phyloP scores from a whole-genome alignment of 2,797 vertebrate genomes.

The Fundulus diaphanus region DNA sequence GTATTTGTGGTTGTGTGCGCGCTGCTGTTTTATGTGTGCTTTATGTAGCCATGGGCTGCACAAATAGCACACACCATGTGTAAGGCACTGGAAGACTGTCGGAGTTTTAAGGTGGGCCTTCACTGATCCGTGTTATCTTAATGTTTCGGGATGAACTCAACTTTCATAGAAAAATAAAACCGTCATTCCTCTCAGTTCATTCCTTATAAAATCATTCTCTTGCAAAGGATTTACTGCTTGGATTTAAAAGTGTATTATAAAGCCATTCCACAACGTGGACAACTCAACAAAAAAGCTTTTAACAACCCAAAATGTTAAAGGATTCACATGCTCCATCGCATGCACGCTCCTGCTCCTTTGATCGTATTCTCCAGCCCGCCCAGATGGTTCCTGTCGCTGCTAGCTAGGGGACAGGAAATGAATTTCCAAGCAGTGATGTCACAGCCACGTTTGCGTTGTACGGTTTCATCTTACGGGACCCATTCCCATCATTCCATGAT shows the following conservation, averaged over 20 bases:
- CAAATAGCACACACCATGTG: slow-evolving; percentile 62
- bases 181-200: slow-evolving; percentile 46
- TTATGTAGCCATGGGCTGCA: slow-evolving; percentile 62
- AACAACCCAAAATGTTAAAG: slow-evolving; percentile 34
- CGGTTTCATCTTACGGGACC: slow-evolving; percentile 73
- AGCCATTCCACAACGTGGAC: slow-evolving; percentile 9
- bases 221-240: slow-evolving; percentile 18
- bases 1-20: slow-evolving; percentile 52
- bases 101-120: slow-evolving; percentile 57
- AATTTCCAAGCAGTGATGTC: slow-evolving; percentile 75
- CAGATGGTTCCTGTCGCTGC: slow-evolving; percentile 71
- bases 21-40: slow-evolving; percentile 57
- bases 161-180: slow-evolving; percentile 38
- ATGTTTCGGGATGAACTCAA: slow-evolving; percentile 32
- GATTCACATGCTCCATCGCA: slow-evolving; percentile 3
- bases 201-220: slow-evolving; percentile 23
- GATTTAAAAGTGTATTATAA: slow-evolving; percentile 42
- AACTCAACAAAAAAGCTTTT: slow-evolving; percentile 7
- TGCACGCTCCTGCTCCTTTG: slow-evolving; percentile 30
- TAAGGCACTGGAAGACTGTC: slow-evolving; percentile 44
- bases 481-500: slow-evolving; percentile 76
- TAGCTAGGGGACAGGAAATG: slow-evolving; percentile 55
- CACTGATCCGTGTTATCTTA: slow-evolving; percentile 30
- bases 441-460: slow-evolving; percentile 46
- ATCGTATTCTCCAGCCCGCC: slow-evolving; percentile 35